These are phyloP conservation scores for Chiroxiphia lanceolata DNA, from an alignment of 2,797 vertebrate genomes.

Conservation along the genomic window DNA sequence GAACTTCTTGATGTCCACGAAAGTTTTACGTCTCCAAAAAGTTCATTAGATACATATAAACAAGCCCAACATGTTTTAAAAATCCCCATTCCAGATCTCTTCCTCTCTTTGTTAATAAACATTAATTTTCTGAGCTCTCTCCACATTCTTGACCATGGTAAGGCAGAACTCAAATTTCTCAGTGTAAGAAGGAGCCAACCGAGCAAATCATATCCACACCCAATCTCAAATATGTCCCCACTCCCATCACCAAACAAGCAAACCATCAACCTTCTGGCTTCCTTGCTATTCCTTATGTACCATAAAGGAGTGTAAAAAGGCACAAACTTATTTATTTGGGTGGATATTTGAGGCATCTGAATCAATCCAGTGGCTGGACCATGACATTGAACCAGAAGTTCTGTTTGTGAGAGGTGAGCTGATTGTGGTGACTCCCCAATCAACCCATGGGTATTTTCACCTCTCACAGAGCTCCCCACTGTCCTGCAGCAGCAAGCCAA, in stretches of 20 bases:
- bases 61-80: neutral
- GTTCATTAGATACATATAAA: neutral
- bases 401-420: neutral
- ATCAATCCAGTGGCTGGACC: neutral
- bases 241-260: neutral
- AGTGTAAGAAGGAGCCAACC: neutral
- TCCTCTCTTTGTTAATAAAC: neutral
- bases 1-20: accelerated
- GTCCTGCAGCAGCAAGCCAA: neutral
- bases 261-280: neutral
- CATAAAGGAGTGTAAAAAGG: neutral
- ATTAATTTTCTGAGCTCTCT: neutral
- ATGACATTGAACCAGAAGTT: neutral
- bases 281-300: neutral
- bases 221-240: neutral
- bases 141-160: neutral
- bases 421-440: neutral
- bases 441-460: neutral
- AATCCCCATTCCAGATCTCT: neutral
- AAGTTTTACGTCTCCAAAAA: neutral
- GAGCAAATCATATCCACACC: neutral
- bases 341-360: neutral
- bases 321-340: neutral
- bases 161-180: neutral
- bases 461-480: neutral